A percentile compares a stretch with the other conserved stretches of the same genome.
These are phyloP conservation scores for Huso huso DNA, from an alignment of 2,797 vertebrate species.

Conservation along the genomic window DNA sequence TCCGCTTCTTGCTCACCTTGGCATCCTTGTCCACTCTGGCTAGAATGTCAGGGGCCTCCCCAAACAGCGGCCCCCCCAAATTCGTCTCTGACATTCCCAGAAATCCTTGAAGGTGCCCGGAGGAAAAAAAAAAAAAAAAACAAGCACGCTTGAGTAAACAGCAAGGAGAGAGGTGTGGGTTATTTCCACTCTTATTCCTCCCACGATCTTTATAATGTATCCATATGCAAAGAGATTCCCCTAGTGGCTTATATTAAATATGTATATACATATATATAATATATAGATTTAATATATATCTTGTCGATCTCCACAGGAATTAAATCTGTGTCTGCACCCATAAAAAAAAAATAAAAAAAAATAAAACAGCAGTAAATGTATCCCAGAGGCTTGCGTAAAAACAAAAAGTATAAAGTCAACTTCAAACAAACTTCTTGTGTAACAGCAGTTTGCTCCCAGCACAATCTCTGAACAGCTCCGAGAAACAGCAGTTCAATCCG, in stretches of 20 bases:
- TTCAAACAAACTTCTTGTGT: no score
- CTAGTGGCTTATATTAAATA: not conserved
- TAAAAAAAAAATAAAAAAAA: no score
- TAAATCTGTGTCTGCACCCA: no score
- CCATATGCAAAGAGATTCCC: slow-evolving; percentile 5
- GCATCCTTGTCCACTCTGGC: slow-evolving; percentile 49
- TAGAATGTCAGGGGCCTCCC: slow-evolving; percentile 60
- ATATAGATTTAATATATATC: not conserved
- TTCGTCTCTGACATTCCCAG: slow-evolving; percentile 62
- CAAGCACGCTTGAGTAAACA: not conserved
- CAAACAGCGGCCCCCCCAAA: slow-evolving; percentile 58
- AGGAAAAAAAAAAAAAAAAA: slow-evolving; percentile 1
- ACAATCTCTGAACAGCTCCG: no score
- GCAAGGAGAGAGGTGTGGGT: not conserved
- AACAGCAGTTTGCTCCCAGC: no score
- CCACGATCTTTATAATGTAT: slow-evolving; percentile 23
- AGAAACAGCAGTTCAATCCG: no score
- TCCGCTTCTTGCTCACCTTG: slow-evolving; percentile 60
- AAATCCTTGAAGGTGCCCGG: slow-evolving; percentile 22
- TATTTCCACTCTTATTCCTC: slow-evolving; percentile 11
- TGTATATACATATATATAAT: not conserved
- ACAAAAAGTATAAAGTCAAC: no score
- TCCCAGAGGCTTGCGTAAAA: no score
- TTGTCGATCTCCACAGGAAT: no score
- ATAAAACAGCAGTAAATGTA: no score